Evolutionary conservation across 35 echinoderm and acorn worm species (phyloP).

Genomic region (Ophiothrix spiculata): DNA sequence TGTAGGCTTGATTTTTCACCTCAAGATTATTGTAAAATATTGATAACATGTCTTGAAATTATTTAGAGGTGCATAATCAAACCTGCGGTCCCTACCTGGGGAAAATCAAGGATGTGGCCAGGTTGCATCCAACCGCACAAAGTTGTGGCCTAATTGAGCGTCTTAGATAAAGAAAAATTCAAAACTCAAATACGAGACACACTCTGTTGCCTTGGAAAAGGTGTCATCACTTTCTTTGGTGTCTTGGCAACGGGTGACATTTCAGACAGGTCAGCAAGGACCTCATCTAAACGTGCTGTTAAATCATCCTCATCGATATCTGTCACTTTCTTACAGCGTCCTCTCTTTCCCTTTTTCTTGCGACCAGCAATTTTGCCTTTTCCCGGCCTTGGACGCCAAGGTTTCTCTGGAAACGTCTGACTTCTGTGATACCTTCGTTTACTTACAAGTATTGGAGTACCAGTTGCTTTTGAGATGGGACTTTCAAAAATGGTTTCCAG

Average conservation of each 20-base stretch:
- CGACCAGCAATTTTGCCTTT: not conserved
- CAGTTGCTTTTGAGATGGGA: not conserved
- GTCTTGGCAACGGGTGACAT: not conserved
- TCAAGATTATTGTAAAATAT: too few species aligned
- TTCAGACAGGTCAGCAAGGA: not conserved
- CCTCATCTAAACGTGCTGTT: not conserved
- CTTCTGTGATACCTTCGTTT: not conserved
- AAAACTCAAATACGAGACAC: not conserved
- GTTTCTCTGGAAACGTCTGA: not conserved
- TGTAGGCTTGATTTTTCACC: too few species aligned
- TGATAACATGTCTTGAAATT: too few species aligned
- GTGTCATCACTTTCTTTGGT: conserved; percentile 2
- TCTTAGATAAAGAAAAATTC: too few species aligned
- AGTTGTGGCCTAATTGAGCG: too few species aligned
- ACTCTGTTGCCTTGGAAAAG: not conserved
- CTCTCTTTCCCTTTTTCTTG: not conserved
- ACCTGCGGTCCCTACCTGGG: too few species aligned
- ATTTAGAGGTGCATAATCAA: too few species aligned
- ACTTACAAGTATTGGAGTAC: not conserved
- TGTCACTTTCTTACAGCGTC: not conserved
- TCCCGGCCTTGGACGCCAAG: conserved; percentile 1
- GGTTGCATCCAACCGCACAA: too few species aligned
- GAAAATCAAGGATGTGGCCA: too few species aligned
- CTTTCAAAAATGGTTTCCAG: conserved; percentile 1
- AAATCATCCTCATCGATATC: not conserved